Evolutionary conservation across 2,888 invertebrate genomes (phyloP), one percentile per base, ranked within the genome.

Genomic region (Hemaris fuciformis): DNA sequence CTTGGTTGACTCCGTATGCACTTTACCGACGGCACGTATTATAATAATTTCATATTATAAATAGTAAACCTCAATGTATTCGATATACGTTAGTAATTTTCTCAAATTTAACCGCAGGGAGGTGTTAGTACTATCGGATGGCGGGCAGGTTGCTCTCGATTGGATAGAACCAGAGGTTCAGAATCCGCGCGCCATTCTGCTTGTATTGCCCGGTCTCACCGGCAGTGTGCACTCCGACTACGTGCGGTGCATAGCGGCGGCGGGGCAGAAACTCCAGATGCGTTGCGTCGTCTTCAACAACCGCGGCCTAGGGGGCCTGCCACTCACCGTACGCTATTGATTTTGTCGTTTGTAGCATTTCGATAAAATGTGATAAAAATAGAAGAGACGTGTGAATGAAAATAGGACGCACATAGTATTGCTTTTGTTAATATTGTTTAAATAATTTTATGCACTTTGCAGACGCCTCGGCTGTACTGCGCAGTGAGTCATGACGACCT

Each of bases 401-500:
- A n/a, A n/a, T n/a, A n/a, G n/a, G n/a, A n/a, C n/a, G n/a, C n/a
- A 10, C 34, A 31, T 31, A 34, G 13, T 34, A 34, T 3, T 1
- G 34, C 8, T 34, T 34, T 13, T 8, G 25, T 10, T 34, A 8
- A 1, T 25, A 34, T 13, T n/a, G n/a, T 4, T 38, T n/a, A 8
- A 38, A 38, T 38, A 38, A 13, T 38, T 13, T 0, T n/a, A 4
- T n/a, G 22, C 3, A 23, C 22, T 58, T 45, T 8, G 25, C 68
- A 76, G 77, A 97, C 97, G 59, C 96, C 97, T 64, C 94, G 96
- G 68, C 95, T 97, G 31, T 98, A 98, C 88, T 96, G 96, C 86
- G 98, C 97, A 38, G 93, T 97, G 15, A 96, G 96, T 81, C 95
- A 95, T 80, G 96, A 95, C 70, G 98, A 98, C 91, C 91, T 97